phyloP scores from a whole-genome alignment of 2,888 invertebrate species.

The Plebejus anna region DNA sequence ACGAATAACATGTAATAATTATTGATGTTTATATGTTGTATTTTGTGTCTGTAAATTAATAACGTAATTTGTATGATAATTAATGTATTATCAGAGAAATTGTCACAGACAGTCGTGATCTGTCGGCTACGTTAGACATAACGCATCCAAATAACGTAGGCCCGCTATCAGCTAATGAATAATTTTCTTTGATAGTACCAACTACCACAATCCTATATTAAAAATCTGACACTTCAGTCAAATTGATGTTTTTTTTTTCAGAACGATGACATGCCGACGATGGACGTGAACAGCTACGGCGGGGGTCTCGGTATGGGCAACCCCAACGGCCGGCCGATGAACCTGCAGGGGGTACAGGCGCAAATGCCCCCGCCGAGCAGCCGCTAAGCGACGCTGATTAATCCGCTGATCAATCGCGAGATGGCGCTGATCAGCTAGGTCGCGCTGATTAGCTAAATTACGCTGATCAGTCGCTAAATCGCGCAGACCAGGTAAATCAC shows the following conservation, averaged over 20 bases:
- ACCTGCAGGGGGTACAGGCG: slow-evolving; percentile 72
- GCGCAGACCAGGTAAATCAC: neutral
- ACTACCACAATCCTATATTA: no score
- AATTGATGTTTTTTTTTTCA: slow-evolving; percentile 49
- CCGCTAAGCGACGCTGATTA: slow-evolving; percentile 43
- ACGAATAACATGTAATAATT: neutral
- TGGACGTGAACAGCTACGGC: slow-evolving; percentile 87
- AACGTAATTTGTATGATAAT: neutral
- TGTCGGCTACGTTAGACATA: neutral
- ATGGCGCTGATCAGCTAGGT: neutral
- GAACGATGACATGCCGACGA: slow-evolving; percentile 87
- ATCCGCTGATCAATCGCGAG: slow-evolving; percentile 46
- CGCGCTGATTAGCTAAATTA: slow-evolving; percentile 43
- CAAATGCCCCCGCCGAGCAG: slow-evolving; percentile 73
- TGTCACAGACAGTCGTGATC: neutral
- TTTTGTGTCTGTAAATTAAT: neutral
- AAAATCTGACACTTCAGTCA: neutral
- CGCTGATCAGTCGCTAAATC: slow-evolving; percentile 53
- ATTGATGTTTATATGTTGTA: neutral
- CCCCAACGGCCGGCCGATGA: slow-evolving; percentile 75
- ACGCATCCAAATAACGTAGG: no score
- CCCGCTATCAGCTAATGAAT: no score
- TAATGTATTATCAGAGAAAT: neutral
- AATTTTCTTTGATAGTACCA: no score
- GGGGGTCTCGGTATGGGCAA: slow-evolving; percentile 74